These are phyloP conservation scores for Acrocephalus scirpaceus DNA, from an alignment of 2,797 vertebrate species.

Conservation along the genomic window DNA sequence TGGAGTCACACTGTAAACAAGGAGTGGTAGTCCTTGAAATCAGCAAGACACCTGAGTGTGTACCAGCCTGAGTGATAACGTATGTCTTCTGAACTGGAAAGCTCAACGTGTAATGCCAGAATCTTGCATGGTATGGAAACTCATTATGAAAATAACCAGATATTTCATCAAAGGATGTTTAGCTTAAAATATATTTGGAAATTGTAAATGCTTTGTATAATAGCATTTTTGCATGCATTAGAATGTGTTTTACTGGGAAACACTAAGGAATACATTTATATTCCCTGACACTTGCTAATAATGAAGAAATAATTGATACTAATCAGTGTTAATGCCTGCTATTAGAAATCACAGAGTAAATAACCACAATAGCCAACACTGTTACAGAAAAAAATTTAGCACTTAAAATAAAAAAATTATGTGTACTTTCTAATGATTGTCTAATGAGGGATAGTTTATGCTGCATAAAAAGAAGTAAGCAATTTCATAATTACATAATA, in stretches of 20 bases:
- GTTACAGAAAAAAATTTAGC: neutral
- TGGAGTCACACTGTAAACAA: neutral
- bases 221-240: neutral
- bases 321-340: neutral
- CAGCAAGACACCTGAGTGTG: neutral
- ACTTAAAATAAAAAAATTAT: neutral
- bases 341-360: neutral
- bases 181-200: neutral
- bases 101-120: neutral
- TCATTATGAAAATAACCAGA: neutral
- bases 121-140: neutral
- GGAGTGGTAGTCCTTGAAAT: neutral
- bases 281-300: conserved; percentile 1
- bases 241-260: neutral
- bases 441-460: neutral
- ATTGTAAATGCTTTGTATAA: neutral
- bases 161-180: neutral
- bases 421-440: neutral
- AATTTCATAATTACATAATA: neutral
- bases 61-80: neutral
- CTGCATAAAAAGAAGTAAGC: neutral
- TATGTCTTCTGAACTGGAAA: neutral
- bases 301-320: conserved; percentile 6
- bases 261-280: neutral
- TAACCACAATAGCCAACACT: neutral